Percentiles rank a stretch among this genome's conserved stretches.
Conservation (phyloP, 2,113 vertebrate genomes). For the Diphyllodes magnificus region DNA sequence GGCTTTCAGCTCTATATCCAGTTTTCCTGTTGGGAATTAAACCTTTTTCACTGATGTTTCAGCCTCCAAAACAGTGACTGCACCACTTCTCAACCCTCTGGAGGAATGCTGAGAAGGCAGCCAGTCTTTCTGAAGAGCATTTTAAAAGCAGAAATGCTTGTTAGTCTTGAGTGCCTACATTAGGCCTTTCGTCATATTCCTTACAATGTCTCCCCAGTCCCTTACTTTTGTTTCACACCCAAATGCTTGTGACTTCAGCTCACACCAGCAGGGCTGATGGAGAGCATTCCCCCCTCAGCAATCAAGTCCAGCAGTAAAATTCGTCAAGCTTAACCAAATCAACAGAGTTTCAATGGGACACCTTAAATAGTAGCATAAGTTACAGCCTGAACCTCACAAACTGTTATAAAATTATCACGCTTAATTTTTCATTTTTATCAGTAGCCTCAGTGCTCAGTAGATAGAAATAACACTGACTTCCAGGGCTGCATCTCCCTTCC, state of each 20-base stretch:
- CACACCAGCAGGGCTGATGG: neutral
- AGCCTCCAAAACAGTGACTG: neutral
- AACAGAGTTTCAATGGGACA: neutral
- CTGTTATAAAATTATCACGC: neutral
- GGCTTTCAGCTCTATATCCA: neutral
- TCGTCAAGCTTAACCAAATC: neutral
- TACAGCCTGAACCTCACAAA: neutral
- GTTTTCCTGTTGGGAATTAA: neutral
- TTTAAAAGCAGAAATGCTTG: neutral
- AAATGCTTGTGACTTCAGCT: neutral
- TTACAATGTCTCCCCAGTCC: neutral
- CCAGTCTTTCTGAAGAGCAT: neutral
- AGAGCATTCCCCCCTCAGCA: neutral
- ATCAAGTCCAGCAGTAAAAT: neutral
- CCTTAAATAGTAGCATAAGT: neutral
- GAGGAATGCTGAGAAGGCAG: neutral
- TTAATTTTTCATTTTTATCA: neutral
- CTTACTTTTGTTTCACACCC: neutral
- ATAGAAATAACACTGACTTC: neutral
- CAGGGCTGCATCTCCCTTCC: neutral
- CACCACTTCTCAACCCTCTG: neutral
- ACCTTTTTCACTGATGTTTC: neutral
- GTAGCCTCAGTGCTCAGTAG: neutral
- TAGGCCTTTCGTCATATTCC: neutral
- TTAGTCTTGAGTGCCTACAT: neutral